Percentiles rank a stretch among this genome's conserved stretches.
These are phyloP conservation scores for Mesoligia furuncula DNA, from an alignment of 2,888 invertebrate species.

Conservation along the genomic window DNA sequence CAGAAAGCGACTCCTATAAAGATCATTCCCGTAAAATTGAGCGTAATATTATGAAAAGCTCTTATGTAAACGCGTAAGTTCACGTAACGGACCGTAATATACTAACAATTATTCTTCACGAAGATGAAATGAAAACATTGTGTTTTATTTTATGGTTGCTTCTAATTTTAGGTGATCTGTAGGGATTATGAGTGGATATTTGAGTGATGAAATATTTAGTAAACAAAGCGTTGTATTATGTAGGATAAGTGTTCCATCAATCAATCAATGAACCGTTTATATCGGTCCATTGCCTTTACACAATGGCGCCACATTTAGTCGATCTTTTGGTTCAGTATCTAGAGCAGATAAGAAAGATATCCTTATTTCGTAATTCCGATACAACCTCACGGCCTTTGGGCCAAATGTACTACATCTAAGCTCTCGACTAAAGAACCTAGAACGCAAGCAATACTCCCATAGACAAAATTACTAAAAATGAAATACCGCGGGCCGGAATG, in stretches of 20 bases:
- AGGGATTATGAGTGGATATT: conserved; percentile 18
- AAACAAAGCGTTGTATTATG: conserved; percentile 32
- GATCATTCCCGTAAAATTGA: conserved; percentile 28
- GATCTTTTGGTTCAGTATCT: neutral
- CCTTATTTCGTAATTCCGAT: no score
- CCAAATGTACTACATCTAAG: no score
- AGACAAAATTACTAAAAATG: no score
- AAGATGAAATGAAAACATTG: conserved; percentile 23
- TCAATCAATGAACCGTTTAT: conserved; percentile 29
- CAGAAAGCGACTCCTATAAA: conserved; percentile 1
- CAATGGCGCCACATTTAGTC: neutral
- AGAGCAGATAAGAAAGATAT: neutral
- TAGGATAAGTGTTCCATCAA: conserved; percentile 44
- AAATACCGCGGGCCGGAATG: no score
- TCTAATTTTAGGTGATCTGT: conserved; percentile 36
- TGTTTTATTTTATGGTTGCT: conserved; percentile 13
- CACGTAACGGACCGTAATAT: conserved; percentile 16
- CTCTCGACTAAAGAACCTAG: no score
- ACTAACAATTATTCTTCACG: conserved; percentile 43
- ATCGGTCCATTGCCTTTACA: conserved; percentile 15
- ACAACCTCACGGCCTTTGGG: no score
- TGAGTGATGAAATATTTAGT: conserved; percentile 46
- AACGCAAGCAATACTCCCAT: no score
- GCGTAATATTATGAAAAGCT: conserved; percentile 30
- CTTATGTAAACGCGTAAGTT: conserved; percentile 30